Conservation (phyloP, 2,797 vertebrate genomes). For the Halcyon badia region DNA sequence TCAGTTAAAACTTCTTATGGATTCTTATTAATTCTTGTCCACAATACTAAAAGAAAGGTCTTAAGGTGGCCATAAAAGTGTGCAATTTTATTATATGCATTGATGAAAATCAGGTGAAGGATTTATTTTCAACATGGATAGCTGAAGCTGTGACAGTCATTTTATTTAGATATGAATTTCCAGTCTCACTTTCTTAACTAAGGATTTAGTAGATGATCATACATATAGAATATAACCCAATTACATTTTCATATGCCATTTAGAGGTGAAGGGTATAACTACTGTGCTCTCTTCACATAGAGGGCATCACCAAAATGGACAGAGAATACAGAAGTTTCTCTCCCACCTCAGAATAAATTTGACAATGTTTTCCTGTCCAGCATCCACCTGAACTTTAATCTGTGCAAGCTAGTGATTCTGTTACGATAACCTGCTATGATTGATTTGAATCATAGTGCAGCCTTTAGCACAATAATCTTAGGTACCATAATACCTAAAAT, state of each 20-base stretch:
- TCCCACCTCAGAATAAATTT: not conserved
- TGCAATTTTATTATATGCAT: not conserved
- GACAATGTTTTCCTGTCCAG: not conserved
- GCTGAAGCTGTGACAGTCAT: not conserved
- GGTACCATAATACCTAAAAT: not conserved
- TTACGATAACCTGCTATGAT: fast-evolving
- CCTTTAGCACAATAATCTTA: not conserved
- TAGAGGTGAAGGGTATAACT: not conserved
- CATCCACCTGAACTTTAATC: not conserved
- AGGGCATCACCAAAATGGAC: not conserved
- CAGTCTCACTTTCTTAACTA: not conserved
- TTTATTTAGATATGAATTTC: not conserved
- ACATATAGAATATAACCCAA: not conserved
- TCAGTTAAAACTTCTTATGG: not conserved
- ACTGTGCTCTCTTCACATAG: not conserved
- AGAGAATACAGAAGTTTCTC: not conserved
- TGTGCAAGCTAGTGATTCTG: not conserved
- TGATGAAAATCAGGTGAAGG: not conserved
- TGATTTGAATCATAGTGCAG: not conserved
- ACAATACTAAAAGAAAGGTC: not conserved
- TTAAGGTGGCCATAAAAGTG: not conserved
- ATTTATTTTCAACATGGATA: not conserved
- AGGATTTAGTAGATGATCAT: not conserved
- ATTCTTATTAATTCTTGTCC: not conserved
- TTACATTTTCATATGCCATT: not conserved